phyloP scores from a whole-genome alignment of 2,888 invertebrate species.

The Ommatoiulus sabulosus region DNA sequence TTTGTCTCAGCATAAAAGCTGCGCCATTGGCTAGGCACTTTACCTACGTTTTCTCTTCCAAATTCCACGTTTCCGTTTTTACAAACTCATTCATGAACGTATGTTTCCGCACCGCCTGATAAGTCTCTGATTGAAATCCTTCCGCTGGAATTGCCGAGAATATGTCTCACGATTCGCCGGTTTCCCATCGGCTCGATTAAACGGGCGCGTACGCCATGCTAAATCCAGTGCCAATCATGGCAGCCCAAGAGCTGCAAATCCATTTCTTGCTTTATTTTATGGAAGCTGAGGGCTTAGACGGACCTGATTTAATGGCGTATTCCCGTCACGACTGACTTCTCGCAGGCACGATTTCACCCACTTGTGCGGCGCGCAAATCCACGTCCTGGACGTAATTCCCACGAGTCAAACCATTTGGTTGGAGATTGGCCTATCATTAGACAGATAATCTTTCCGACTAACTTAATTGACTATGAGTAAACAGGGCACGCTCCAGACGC shows the following conservation, averaged over 20 bases:
- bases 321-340: constrained; percentile 23
- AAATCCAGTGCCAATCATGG: constrained; percentile 36
- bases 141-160: constrained; percentile 27
- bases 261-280: constrained; percentile 17
- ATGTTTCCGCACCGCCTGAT: not conserved
- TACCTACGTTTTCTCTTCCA: not conserved
- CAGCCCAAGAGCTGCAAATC: not conserved
- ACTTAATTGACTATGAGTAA: constrained; percentile 51
- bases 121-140: constrained; percentile 22
- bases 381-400: constrained; percentile 39
- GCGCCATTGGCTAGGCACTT: too few species aligned
- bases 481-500: constrained; percentile 11
- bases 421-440: constrained; percentile 42
- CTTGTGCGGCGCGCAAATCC: not conserved
- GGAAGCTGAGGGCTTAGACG: not conserved
- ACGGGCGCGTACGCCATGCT: not conserved
- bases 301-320: constrained; percentile 29
- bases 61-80: not conserved
- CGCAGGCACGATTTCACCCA: constrained; percentile 30
- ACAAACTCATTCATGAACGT: constrained; percentile 12
- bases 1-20: too few species aligned
- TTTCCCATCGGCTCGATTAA: not conserved
- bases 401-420: constrained; percentile 45
- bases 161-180: not conserved
- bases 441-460: constrained; percentile 29